Conservation (phyloP, 2,888 invertebrate genomes). For the Yponomeuta plumbellus region DNA sequence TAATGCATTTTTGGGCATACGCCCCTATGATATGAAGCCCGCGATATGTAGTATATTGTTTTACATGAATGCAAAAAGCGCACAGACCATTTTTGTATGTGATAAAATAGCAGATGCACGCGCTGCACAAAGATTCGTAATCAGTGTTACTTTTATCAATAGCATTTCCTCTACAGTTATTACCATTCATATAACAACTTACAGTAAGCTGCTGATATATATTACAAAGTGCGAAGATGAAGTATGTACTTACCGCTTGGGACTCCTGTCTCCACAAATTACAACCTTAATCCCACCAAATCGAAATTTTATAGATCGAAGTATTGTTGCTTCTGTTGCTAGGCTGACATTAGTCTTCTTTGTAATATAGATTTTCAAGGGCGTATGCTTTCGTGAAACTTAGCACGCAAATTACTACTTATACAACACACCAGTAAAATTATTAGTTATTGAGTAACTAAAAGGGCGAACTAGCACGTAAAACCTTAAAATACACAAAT, state of each 20-base stretch:
- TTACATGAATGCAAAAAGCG: not conserved
- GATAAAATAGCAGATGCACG: not conserved
- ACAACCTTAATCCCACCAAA: slow-evolving; percentile 40
- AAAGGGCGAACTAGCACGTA: slow-evolving; percentile 26
- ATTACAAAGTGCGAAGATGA: not conserved
- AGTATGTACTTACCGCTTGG: slow-evolving; percentile 49
- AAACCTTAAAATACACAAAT: not conserved
- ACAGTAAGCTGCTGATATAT: no score
- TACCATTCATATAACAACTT: not conserved
- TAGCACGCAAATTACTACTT: not conserved
- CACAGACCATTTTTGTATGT: not conserved
- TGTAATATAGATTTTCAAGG: slow-evolving; percentile 66
- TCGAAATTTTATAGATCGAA: slow-evolving; percentile 49
- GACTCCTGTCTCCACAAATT: slow-evolving; percentile 45
- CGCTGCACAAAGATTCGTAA: not conserved
- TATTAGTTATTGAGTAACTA: not conserved
- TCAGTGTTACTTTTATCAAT: not conserved
- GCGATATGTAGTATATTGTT: no score
- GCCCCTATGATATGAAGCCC: no score
- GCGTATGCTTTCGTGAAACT: slow-evolving; percentile 45
- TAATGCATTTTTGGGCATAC: no score
- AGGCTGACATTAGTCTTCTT: slow-evolving; percentile 67
- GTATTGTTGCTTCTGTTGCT: slow-evolving; percentile 73
- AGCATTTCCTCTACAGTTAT: not conserved
- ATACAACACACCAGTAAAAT: not conserved